A percentile compares a stretch with the other conserved stretches of the same genome.
Evolutionary conservation across 2,113 vertebrate species (phyloP).

Genomic region (Perca flavescens): DNA sequence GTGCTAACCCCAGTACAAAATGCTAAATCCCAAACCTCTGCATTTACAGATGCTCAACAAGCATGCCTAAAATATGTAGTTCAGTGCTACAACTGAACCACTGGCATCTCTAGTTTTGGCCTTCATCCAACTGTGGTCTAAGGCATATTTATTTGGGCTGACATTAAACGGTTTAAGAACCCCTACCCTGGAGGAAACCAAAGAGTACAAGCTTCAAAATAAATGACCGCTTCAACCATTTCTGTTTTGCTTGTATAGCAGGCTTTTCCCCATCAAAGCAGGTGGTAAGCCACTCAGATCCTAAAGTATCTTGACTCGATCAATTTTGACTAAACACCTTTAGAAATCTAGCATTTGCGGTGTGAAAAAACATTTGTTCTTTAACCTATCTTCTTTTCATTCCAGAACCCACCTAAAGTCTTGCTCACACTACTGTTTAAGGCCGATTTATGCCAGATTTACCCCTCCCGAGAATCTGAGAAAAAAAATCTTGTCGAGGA

Average conservation of each 20-base stretch:
- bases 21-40: neutral
- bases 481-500: too few species aligned
- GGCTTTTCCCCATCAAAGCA: neutral
- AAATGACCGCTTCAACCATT: neutral
- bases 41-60: neutral
- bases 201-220: neutral
- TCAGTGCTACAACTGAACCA: neutral
- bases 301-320: neutral
- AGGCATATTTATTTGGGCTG: neutral
- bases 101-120: neutral
- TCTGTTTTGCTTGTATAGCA: neutral
- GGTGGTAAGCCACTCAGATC: too few species aligned
- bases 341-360: too few species aligned
- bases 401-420: too few species aligned
- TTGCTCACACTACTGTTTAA: too few species aligned
- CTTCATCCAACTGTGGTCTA: neutral
- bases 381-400: neutral
- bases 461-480: too few species aligned
- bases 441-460: too few species aligned
- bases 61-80: neutral
- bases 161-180: neutral
- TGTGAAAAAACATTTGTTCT: neutral
- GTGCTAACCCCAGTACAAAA: neutral
- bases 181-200: neutral
- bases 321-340: neutral